phyloP scores from a whole-genome alignment of 2,113 vertebrate genomes.

The Pyrgilauda ruficollis region DNA sequence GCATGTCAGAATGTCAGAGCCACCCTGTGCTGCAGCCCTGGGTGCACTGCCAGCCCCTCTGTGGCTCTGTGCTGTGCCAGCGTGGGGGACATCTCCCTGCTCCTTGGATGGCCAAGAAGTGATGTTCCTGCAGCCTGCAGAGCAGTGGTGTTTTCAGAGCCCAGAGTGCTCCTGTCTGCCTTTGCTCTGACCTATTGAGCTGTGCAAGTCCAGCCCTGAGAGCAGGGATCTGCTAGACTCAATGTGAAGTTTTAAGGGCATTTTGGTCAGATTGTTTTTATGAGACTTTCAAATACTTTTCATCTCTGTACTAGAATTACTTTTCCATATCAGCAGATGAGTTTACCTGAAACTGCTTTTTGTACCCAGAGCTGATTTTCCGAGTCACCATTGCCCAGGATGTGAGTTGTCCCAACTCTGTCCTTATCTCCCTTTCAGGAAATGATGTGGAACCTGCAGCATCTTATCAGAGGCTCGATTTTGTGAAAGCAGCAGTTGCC shows the following conservation, averaged over 20 bases:
- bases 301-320: not conserved
- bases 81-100: rapidly evolving
- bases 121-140: not conserved
- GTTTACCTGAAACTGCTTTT: not conserved
- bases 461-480: conserved; percentile 9
- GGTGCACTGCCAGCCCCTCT: not conserved
- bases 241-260: not conserved
- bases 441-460: not conserved
- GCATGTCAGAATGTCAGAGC: rapidly evolving
- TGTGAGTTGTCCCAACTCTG: not conserved
- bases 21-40: not conserved
- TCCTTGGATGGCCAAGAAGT: rapidly evolving
- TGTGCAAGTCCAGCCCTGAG: not conserved
- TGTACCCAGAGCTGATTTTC: not conserved
- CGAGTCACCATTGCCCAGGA: not conserved
- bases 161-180: not conserved
- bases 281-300: not conserved
- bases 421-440: conserved; percentile 7
- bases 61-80: not conserved
- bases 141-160: not conserved
- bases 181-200: not conserved
- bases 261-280: conserved; percentile 1
- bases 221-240: not conserved
- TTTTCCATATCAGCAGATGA: not conserved
- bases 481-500: not conserved